phyloP scores from a whole-genome alignment of 1,140 invertebrate species.

The Cyclargus thomasi region DNA sequence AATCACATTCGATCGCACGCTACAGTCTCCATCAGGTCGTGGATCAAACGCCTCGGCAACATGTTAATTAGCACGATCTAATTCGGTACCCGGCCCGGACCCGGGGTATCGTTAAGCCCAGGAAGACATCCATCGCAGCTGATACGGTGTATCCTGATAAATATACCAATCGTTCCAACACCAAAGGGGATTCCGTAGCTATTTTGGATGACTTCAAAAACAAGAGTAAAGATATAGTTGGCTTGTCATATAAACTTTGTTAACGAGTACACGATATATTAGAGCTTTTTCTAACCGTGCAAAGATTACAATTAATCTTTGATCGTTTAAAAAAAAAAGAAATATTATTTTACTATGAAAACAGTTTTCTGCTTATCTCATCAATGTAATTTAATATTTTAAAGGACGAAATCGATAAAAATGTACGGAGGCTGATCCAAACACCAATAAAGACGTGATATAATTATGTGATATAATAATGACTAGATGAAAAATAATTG shows the following conservation, averaged over 20 bases:
- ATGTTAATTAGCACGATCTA: not conserved
- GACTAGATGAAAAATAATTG: no score
- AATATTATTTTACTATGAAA: no score
- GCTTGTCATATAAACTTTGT: not conserved
- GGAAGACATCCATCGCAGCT: not conserved
- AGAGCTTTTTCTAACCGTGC: not conserved
- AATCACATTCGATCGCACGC: no score
- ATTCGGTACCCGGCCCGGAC: not conserved
- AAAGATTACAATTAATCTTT: not conserved
- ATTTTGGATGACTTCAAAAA: no score
- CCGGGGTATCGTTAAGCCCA: conserved; percentile 7
- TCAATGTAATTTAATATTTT: no score
- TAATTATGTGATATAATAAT: no score
- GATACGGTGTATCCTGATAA: not conserved
- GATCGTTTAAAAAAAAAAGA: no score
- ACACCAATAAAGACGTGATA: no score
- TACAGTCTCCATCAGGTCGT: not conserved
- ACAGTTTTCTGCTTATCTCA: no score
- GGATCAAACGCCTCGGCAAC: conserved; percentile 7
- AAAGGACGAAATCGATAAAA: no score
- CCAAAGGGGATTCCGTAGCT: not conserved
- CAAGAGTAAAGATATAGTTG: not conserved
- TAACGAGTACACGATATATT: not conserved
- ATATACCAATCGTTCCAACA: not conserved
- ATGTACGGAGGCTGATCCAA: no score